Base-by-base conservation (phyloP, 2,113 vertebrate genomes). In the Strigops habroptila region DNA sequence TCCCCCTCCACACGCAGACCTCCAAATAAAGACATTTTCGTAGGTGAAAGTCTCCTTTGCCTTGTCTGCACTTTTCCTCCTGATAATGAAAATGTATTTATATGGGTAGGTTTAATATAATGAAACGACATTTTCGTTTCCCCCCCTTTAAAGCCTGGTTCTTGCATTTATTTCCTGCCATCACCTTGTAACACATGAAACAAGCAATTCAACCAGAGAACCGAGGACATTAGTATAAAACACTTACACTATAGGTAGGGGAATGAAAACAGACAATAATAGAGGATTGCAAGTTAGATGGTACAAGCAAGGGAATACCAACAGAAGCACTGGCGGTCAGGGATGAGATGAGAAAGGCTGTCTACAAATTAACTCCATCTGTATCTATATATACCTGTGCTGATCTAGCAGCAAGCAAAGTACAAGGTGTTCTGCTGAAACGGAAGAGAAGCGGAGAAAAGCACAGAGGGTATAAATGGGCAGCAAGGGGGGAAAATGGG, bases 1-100 rank as follows among this genome's bases (percentile, higher is more conserved):
- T 71, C 44, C 44, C 76, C 28, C 0, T 0, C 1, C 4, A 0
- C 3, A 0, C 1, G 6, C 30, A 69, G 35, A 73, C 49, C 33
- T 67, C 59, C 33, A 65, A 62, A 91, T 60, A 91, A 93, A 80
- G 91, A 33, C 21, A 3, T 65, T 73, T 87, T 64, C 65, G 5
- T 3, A 2, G 46, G 87, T 44, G 35, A 80, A 51, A 44, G 28
- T 33, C 43, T 67, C 74, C 23, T 85, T 63, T 22, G 44, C 70
- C 49, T 63, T 1, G 7, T 30, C 73, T 22, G 10, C 41, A 3
- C 46, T 93, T 82, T 76, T 31, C 53, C 39, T 3, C 1, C 73
- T 39, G 57, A 75, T 79, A 91, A 91, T 14, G 6, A 83, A 81
- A 73, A 55, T 7, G 35, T 55, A 65, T 73, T 92, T 84, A 77